These are phyloP conservation scores for Anguilla marmorata DNA, from an alignment of 2,797 vertebrate species.

Conservation along the genomic window DNA sequence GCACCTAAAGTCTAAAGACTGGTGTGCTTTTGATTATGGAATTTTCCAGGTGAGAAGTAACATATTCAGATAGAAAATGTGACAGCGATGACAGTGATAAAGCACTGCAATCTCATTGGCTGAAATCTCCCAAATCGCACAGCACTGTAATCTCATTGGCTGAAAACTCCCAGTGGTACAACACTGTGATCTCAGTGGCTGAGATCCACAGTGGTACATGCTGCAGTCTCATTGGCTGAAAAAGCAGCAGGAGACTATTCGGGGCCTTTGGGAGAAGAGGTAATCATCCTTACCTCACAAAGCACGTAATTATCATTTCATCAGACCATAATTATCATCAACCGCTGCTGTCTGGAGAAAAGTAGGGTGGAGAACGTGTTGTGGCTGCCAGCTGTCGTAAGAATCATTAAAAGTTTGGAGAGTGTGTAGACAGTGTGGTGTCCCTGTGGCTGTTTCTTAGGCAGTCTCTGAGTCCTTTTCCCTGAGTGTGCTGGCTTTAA, in stretches of 20 bases:
- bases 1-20: too few species aligned
- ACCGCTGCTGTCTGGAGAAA: slow-evolving; percentile 32
- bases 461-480: background rate
- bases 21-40: too few species aligned
- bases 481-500: background rate
- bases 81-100: background rate
- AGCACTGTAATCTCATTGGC: background rate
- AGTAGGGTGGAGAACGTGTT: background rate
- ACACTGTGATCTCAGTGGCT: background rate
- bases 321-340: background rate
- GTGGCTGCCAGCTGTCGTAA: background rate
- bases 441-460: background rate
- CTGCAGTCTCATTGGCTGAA: background rate
- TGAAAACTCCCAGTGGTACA: background rate
- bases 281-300: background rate
- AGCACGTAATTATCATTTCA: background rate
- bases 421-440: background rate
- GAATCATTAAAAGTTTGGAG: background rate
- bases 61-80: too few species aligned
- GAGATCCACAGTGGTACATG: background rate
- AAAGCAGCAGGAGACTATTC: background rate
- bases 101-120: background rate
- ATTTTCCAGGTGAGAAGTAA: too few species aligned
- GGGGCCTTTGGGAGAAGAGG: background rate
- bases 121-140: background rate